A percentile compares a stretch with the other conserved stretches of the same genome.
These are phyloP conservation scores for Diorhabda carinulata DNA, from an alignment of 1,140 invertebrate genomes.

Conservation along the genomic window DNA sequence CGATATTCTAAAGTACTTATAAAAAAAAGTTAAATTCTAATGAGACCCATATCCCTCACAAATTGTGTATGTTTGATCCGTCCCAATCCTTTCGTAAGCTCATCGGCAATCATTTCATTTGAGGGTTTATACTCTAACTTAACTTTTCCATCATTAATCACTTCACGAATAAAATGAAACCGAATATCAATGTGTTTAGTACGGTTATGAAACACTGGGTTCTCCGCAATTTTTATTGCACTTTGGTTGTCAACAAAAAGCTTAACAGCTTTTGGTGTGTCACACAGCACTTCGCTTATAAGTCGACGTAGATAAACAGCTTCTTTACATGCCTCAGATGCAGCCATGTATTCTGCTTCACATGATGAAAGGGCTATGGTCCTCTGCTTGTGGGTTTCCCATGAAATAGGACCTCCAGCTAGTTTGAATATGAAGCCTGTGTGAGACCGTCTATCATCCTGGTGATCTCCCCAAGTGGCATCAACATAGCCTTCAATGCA, in stretches of 20 bases:
- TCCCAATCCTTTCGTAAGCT: constrained; percentile 11
- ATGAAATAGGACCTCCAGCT: constrained; percentile 29
- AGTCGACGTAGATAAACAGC: constrained; percentile 38
- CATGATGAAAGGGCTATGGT: constrained; percentile 36
- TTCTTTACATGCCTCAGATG: constrained; percentile 39
- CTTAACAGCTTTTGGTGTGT: background rate
- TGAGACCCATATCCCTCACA: no score
- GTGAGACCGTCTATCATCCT: constrained; percentile 36
- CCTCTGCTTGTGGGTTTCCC: constrained; percentile 38
- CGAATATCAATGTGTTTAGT: constrained; percentile 23
- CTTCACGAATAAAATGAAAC: constrained; percentile 21
- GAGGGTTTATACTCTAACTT: constrained; percentile 15
- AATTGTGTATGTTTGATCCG: background rate
- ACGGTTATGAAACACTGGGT: constrained; percentile 20
- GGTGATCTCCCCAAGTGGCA: background rate
- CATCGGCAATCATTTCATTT: constrained; percentile 14
- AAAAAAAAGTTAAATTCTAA: no score
- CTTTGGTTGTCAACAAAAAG: constrained; percentile 21
- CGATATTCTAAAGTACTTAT: no score
- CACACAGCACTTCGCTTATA: constrained; percentile 31
- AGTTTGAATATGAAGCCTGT: constrained; percentile 38
- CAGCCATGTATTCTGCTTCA: constrained; percentile 43
- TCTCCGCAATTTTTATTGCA: constrained; percentile 20
- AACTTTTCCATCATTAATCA: constrained; percentile 9
- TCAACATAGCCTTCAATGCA: background rate